Evolutionary conservation across 2,888 invertebrate species (phyloP), one percentile per base, ranked within the genome.

Genomic region (Leptinotarsa rubiginosa): DNA sequence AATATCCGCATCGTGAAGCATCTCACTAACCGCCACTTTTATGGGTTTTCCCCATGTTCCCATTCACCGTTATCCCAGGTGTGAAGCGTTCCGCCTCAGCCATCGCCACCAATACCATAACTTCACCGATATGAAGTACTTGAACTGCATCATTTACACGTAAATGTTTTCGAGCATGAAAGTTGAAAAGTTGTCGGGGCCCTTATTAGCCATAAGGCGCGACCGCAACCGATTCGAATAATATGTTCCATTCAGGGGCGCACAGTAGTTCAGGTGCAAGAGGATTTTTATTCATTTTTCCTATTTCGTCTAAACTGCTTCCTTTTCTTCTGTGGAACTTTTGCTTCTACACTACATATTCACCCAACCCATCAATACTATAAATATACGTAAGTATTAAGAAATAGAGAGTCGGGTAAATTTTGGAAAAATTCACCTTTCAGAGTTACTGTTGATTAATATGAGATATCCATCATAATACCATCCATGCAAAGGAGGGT

Each of bases 101-200:
- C 47, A 69, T 56, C 18, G 56, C 47, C 49, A 3, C 47, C 49
- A 3, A 70, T 67, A 65, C 64, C 68, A 25, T 65, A 74, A 74
- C 18, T 74, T 47, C 41, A 4, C 47, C 67, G 49, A 70, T 54
- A 74, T 64, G 67, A 71, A 41, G 52, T 70, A 68, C 65, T 68
- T 49, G 74, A 68, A 74, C 67, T 74, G 68, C 67, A 76, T 76
- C 76, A 76, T 74, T 72, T 74, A 65, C 72, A 72, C 75, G 70
- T 66, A 69, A 70, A 75, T 72, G 74, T 65, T 68, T 18, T 68
- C 47, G 50, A 69, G 72, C 77, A 74, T 74, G 75, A 76, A 75
- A 77, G 56, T 75, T 65, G 75, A 72, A 76, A 75, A 78, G 72
- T 78, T 78, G 65, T 15, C 15, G 65, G 12, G 49, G 50, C 67